A percentile compares a stretch with the other conserved stretches of the same genome.
Evolutionary conservation across 1,140 invertebrate species (phyloP).

Genomic region (Drosophila equinoxialis): DNA sequence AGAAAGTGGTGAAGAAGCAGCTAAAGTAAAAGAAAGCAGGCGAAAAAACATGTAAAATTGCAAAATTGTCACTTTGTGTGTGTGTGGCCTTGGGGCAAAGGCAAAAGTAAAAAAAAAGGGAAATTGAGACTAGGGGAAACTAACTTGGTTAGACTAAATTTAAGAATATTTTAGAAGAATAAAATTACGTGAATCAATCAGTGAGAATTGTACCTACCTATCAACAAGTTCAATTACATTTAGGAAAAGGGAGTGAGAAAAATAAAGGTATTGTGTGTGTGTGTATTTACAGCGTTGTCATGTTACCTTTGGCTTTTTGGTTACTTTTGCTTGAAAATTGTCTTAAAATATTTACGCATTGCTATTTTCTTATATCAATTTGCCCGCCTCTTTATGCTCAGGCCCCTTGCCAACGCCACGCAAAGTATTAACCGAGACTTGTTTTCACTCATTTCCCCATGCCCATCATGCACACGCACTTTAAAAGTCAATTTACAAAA

Average conservation of each 20-base stretch:
- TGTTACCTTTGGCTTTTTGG: constrained; percentile 8
- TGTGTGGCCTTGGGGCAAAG: constrained; percentile 43
- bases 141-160: constrained; percentile 11
- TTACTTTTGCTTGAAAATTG: neutral
- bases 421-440: neutral
- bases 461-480: constrained; percentile 31
- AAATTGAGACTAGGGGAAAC: constrained; percentile 3
- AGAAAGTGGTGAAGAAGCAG: constrained; percentile 29
- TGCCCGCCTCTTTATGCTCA: neutral
- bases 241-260: neutral
- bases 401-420: neutral
- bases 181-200: neutral
- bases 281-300: constrained; percentile 34
- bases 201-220: neutral
- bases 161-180: neutral
- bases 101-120: constrained; percentile 26
- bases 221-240: neutral
- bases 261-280: too few relatives aligned
- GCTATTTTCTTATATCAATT: neutral
- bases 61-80: constrained; percentile 21
- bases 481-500: constrained; percentile 76
- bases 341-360: constrained; percentile 17
- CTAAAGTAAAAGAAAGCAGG: constrained; percentile 2
- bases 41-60: constrained; percentile 28
- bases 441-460: neutral